Evolutionary conservation across 2,113 vertebrate species (phyloP), one percentile per base, ranked within the genome.

Genomic region (Dromas ardeola): DNA sequence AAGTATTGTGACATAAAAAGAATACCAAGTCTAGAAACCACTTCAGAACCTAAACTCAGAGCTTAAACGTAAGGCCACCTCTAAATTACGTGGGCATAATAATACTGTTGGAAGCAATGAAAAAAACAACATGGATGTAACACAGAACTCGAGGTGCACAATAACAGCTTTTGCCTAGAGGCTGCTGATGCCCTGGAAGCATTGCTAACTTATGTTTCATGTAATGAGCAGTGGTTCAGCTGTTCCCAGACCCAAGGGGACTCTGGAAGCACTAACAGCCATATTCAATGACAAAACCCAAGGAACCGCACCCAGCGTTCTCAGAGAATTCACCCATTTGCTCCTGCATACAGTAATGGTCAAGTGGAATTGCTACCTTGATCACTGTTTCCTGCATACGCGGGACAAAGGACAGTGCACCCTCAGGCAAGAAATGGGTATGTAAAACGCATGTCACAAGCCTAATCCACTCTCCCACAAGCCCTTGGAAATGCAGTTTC

Each of bases 321-420:
- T 20, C 32, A 40, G 61, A 50, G n/a, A 56, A 88, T 34, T 74
- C 9, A 55, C 17, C 42, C 32, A 20, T 34, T 53, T 71, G 61
- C 47, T 67, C 25, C 38, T 59, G n/a, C n/a, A 43, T 15, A 52
- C 71, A 62, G 15, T 13, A 45, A 70, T 0, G 0, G 19, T 36
- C 21, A 66, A 50, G n/a, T 34, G 15, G 50, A 53, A 67, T n/a
- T 3, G 0, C 17, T 29, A 32, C 42, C 26, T 30, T 40, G 15
- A 26, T 91, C 6, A 0, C 1, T 1, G 8, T 26, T 71, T 59
- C 32, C 45, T 15, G 4, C 2, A 0, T 14, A 45, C 0, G 1
- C 1, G 3, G 25, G 43, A 71, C 9, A 86, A 27, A 59, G 29
- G 17, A 79, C 8, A 86, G 50, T 2, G 13, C 10, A 66, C 19